Evolutionary conservation across 2,888 invertebrate species (phyloP), one percentile per base, ranked within the genome.

Genomic region (Phoenoteleia sp.): DNA sequence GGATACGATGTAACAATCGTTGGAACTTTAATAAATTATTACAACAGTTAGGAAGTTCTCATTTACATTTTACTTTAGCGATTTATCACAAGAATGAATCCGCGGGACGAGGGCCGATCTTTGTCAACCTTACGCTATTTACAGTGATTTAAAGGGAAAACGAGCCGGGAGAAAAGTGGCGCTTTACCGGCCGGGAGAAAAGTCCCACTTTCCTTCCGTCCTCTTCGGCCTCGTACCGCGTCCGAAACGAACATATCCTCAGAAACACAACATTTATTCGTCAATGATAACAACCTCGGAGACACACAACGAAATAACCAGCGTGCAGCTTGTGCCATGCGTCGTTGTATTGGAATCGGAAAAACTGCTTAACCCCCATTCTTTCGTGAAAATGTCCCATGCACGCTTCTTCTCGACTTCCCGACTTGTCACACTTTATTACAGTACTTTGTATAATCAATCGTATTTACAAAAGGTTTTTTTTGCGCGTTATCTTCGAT

Each of bases 381-480:
- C 66, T 52, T 36, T 56, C 33, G 36, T 49, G 66, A 66, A 76
- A 64, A 75, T 62, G 62, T 52, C 42, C 42, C 72, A 58, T 49
- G 60, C 74, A 74, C 45, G 62, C 74, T 62, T 21, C 1, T 39
- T 49, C 15, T 49, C 23, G n/a, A n/a, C n/a, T n/a, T n/a, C n/a
- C n/a, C n/a, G n/a, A n/a, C n/a, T n/a, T 45, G 71, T 79, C 74
- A 79, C 58, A 64, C 75, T 80, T 84, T 52, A 60, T 83, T 77
- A 83, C 77, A 76, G 81, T 86, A 87, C 77, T 87, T 86, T 88
- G 85, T 88, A 85, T 89, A 87, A 89, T 89, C 86, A 86, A 89
- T 90, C 87, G 88, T 92, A 92, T 93, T 92, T 92, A 93, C 92
- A 93, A 92, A 92, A 92, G 87, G 82, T 91, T 87, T 84, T 90